These are phyloP conservation scores for Azorinus chamasolen DNA, from an alignment of 2,888 invertebrate genomes.

Conservation along the genomic window DNA sequence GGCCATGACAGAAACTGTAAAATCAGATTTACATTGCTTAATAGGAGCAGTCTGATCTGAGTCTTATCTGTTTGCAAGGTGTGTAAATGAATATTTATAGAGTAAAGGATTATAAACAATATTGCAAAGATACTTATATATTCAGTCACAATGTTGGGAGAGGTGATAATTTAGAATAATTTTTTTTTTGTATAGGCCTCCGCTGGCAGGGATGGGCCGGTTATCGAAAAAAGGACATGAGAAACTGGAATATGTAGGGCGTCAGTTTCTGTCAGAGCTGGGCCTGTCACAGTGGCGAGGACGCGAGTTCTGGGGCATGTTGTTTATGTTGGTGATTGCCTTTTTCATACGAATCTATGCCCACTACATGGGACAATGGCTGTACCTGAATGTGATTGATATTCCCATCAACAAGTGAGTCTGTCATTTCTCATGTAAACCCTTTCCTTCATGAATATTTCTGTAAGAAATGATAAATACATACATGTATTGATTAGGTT, in stretches of 20 bases:
- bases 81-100: too few relatives aligned
- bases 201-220: constrained; percentile 79
- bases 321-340: constrained; percentile 80
- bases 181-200: constrained; percentile 68
- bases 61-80: too few relatives aligned
- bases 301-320: constrained; percentile 85
- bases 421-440: not conserved
- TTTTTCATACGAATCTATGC: constrained; percentile 83
- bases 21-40: too few relatives aligned
- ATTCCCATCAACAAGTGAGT: constrained; percentile 85
- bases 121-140: too few relatives aligned
- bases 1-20: too few relatives aligned
- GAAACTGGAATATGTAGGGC: constrained; percentile 81
- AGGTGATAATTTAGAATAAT: too few relatives aligned
- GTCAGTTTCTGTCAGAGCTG: constrained; percentile 83
- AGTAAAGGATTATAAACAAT: too few relatives aligned
- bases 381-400: constrained; percentile 78
- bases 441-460: not conserved
- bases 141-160: too few relatives aligned
- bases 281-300: constrained; percentile 85
- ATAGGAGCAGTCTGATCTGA: too few relatives aligned
- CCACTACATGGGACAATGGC: constrained; percentile 85
- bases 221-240: constrained; percentile 70
- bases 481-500: too few relatives aligned
- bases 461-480: too few relatives aligned